Evolutionary conservation across 64 coral and sea anemone species (phyloP).

Genomic region (Porites australiensis): DNA sequence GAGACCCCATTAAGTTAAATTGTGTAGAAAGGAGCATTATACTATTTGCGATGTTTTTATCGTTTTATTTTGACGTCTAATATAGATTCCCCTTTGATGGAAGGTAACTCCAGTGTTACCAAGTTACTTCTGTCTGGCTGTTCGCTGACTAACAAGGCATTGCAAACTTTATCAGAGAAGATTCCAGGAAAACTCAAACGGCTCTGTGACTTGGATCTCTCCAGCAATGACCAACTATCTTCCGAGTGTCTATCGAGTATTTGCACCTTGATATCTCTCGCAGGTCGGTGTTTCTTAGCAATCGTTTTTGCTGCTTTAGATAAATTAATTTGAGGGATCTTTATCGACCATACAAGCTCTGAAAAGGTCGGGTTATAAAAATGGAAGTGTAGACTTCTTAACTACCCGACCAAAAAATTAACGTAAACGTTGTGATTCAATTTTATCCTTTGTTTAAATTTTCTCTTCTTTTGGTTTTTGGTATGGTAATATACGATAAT

Average conservation of each 20-base stretch:
- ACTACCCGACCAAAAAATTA: too few species aligned
- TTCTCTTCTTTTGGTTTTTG: too few species aligned
- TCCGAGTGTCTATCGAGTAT: constrained; percentile 5
- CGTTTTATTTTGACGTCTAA: neutral
- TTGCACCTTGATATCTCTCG: neutral
- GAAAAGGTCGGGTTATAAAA: too few species aligned
- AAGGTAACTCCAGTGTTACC: neutral
- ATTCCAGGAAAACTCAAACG: neutral
- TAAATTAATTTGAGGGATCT: too few species aligned
- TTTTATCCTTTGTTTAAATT: too few species aligned
- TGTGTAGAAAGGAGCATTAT: too few species aligned
- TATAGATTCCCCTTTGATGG: neutral
- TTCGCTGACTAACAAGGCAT: constrained; percentile 16
- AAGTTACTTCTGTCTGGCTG: constrained; percentile 8
- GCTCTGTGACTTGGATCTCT: constrained; percentile 17
- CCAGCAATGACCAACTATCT: constrained; percentile 26
- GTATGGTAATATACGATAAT: too few species aligned
- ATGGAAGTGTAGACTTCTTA: too few species aligned
- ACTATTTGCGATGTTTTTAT: too few species aligned
- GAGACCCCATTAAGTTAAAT: too few species aligned
- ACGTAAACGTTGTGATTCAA: too few species aligned
- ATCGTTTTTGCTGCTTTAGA: neutral
- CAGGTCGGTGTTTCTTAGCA: neutral
- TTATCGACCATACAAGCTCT: too few species aligned
- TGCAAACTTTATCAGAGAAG: constrained; percentile 4